A percentile compares a stretch with the other conserved stretches of the same genome.
phyloP scores from a whole-genome alignment of 1,140 invertebrate species.

The Macrocentrus cingulum region DNA sequence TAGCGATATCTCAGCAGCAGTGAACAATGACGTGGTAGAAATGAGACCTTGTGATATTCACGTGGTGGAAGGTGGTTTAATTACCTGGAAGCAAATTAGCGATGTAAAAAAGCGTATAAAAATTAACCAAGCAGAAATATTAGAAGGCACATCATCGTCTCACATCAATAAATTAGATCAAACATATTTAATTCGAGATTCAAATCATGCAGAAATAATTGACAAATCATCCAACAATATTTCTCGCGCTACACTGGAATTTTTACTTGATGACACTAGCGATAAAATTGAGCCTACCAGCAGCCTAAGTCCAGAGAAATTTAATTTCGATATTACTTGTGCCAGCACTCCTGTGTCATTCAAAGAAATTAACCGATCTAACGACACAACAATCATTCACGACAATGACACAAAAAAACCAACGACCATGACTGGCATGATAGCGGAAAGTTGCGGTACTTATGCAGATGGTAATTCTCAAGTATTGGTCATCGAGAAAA shows the following conservation, averaged over 20 bases:
- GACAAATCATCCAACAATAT: neutral
- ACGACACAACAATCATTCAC: neutral
- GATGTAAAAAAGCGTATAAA: slow-evolving; percentile 6
- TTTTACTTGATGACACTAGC: neutral
- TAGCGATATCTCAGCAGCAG: slow-evolving; percentile 42
- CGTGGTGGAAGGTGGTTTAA: slow-evolving; percentile 22
- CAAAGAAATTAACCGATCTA: neutral
- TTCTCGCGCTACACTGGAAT: too few relatives aligned
- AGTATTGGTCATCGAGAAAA: neutral
- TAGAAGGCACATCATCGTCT: slow-evolving; percentile 19
- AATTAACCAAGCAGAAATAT: slow-evolving; percentile 5
- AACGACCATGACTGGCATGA: neutral
- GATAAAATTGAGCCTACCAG: neutral
- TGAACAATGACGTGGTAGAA: slow-evolving; percentile 41
- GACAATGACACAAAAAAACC: neutral
- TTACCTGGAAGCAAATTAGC: slow-evolving; percentile 48
- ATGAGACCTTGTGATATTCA: slow-evolving; percentile 36
- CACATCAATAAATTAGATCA: slow-evolving; percentile 35
- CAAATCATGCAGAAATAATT: slow-evolving; percentile 2
- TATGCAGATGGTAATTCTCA: slow-evolving; percentile 23
- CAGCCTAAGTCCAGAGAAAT: slow-evolving; percentile 12
- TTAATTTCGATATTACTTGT: slow-evolving; percentile 5
- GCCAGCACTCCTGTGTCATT: slow-evolving; percentile 18
- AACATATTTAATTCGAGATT: slow-evolving; percentile 40
- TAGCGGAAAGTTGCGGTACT: slow-evolving; percentile 25